Percentiles rank a stretch among this genome's conserved stretches.
These are phyloP conservation scores for Passer montanus DNA, from an alignment of 2,113 vertebrate species.

Conservation along the genomic window DNA sequence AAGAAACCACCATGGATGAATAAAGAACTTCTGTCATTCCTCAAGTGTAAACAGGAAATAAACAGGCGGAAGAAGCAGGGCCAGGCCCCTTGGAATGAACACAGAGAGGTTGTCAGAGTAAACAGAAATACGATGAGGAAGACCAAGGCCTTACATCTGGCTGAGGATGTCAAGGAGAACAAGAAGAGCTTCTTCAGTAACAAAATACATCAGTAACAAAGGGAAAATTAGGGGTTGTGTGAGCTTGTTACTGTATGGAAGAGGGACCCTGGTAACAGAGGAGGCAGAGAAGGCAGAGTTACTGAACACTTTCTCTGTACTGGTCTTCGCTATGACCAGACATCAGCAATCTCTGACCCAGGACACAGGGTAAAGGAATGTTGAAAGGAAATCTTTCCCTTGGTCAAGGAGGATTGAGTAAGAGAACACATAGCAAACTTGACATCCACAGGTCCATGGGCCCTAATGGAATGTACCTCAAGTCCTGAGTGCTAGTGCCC, in stretches of 20 bases:
- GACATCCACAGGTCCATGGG: neutral
- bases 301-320: neutral
- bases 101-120: neutral
- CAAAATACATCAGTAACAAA: neutral
- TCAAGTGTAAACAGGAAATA: neutral
- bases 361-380: neutral
- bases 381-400: neutral
- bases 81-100: neutral
- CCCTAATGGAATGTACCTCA: neutral
- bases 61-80: rapidly evolving
- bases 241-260: neutral
- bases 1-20: neutral
- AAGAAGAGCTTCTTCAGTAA: neutral
- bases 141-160: neutral
- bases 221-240: neutral
- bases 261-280: neutral
- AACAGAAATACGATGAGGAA: neutral
- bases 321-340: neutral
- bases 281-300: neutral
- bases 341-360: neutral
- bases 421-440: neutral
- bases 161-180: neutral
- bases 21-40: neutral
- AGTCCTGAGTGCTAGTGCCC: neutral
- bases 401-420: neutral